These are phyloP conservation scores for Carassius carassius DNA, from an alignment of 2,113 vertebrate species.

Conservation along the genomic window DNA sequence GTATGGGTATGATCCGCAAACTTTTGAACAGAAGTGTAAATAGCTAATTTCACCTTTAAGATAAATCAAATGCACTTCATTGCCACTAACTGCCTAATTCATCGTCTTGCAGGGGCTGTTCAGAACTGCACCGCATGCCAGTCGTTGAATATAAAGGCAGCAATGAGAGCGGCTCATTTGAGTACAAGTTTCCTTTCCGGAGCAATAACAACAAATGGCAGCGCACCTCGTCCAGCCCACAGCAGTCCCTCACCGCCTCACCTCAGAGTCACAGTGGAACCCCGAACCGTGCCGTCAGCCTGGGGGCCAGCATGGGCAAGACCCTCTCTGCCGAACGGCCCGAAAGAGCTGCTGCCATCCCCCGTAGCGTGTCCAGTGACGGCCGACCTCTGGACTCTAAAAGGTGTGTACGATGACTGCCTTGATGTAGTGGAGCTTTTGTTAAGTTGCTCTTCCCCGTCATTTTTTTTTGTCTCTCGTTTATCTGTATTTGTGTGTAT, in stretches of 20 bases:
- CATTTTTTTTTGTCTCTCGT: background rate
- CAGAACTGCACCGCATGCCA: conserved; percentile 91
- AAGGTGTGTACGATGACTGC: conserved; percentile 69
- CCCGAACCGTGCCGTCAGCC: conserved; percentile 78
- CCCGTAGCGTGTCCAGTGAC: conserved; percentile 95
- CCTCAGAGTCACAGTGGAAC: conserved; percentile 76
- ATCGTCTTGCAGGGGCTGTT: conserved; percentile 82
- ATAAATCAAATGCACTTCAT: background rate
- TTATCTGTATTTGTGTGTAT: conserved; percentile 1
- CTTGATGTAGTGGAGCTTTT: background rate
- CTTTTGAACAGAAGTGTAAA: too few species aligned
- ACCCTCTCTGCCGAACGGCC: conserved; percentile 82
- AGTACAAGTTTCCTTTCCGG: conserved; percentile 97
- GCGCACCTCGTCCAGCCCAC: conserved; percentile 85
- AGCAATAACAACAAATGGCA: conserved; percentile 98
- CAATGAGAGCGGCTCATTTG: conserved; percentile 87
- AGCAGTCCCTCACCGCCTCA: conserved; percentile 86
- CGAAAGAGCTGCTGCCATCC: conserved; percentile 87
- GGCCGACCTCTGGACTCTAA: conserved; percentile 90
- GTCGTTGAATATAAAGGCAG: conserved; percentile 92
- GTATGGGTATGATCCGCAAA: too few species aligned
- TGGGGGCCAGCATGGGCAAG: conserved; percentile 85
- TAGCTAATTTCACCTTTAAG: background rate
- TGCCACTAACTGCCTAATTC: background rate
- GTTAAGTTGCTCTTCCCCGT: background rate